Conservation (phyloP, 1,140 invertebrate species). For the Proctacanthus coquilletti region DNA sequence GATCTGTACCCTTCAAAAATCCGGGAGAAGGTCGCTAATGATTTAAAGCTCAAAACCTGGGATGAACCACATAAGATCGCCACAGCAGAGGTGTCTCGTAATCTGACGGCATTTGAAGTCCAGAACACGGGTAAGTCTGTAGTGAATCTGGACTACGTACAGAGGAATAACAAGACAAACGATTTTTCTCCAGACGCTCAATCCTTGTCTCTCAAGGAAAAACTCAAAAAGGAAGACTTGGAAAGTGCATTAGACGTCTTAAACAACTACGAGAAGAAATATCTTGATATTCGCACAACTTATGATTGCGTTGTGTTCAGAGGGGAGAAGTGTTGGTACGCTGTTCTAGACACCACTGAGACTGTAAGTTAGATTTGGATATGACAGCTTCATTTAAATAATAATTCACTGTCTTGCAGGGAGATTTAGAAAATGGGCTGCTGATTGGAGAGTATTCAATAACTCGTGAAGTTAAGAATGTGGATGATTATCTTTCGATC, state of each 20-base stretch:
- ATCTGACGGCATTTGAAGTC: conserved; percentile 55
- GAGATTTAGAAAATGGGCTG: conserved; percentile 58
- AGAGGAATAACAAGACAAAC: neutral
- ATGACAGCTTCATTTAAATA: neutral
- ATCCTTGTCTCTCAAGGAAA: conserved; percentile 45
- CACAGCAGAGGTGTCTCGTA: conserved; percentile 56
- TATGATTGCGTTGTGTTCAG: conserved; percentile 91
- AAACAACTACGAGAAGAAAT: conserved; percentile 75
- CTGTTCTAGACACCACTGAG: conserved; percentile 30
- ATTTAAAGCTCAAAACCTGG: conserved; percentile 73
- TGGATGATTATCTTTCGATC: conserved; percentile 79
- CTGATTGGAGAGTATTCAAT: conserved; percentile 72
- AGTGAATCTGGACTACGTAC: neutral
- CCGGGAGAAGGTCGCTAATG: conserved; percentile 66
- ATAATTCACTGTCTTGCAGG: conserved; percentile 26
- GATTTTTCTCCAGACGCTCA: conserved; percentile 1
- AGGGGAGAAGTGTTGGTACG: conserved; percentile 50
- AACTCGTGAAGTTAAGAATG: conserved; percentile 61
- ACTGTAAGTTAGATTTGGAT: conserved; percentile 5
- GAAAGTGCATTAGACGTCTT: conserved; percentile 75
- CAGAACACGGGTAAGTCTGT: conserved; percentile 33
- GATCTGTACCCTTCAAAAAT: conserved; percentile 75
- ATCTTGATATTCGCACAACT: conserved; percentile 67
- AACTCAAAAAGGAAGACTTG: conserved; percentile 76
- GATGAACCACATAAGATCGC: conserved; percentile 64